A percentile compares a stretch with the other conserved stretches of the same genome.
These are phyloP conservation scores for Gallirallus australis DNA, from an alignment of 2,797 vertebrate species.

Conservation along the genomic window DNA sequence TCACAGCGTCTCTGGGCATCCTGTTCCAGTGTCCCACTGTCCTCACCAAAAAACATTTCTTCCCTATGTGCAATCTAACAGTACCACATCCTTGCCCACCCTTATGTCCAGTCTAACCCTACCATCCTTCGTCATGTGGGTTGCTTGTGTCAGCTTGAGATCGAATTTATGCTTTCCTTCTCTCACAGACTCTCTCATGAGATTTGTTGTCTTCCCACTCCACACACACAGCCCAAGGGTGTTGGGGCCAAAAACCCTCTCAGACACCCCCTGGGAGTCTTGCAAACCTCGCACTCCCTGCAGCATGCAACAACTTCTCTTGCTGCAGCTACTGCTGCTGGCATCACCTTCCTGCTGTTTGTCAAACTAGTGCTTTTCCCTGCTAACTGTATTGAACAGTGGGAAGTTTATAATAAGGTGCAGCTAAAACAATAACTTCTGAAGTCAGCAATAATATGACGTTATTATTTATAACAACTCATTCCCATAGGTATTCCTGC, in stretches of 20 bases:
- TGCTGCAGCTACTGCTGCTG: not conserved
- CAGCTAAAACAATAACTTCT: not conserved
- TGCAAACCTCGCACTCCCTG: accelerated
- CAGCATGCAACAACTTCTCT: not conserved
- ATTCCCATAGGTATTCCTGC: not conserved
- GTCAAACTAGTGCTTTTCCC: not conserved
- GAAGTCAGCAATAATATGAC: conserved; percentile 1
- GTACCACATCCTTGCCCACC: not conserved
- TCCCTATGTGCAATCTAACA: not conserved
- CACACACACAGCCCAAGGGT: not conserved
- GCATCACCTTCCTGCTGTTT: not conserved
- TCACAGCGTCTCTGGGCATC: not conserved
- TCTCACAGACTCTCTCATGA: not conserved
- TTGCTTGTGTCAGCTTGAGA: not conserved
- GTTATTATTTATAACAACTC: not conserved
- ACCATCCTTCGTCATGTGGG: not conserved
- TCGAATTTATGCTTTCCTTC: not conserved
- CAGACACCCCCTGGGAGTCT: not conserved
- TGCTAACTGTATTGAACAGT: not conserved
- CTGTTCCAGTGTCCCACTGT: not conserved
- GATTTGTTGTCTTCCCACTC: not conserved
- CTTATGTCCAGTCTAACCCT: not conserved
- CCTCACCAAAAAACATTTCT: not conserved
- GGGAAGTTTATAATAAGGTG: not conserved
- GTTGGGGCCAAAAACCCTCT: not conserved